A percentile compares a stretch with the other conserved stretches of the same genome.
These are phyloP conservation scores for Drosophila kurseongensis DNA, from an alignment of 1,140 invertebrate species.

Conservation along the genomic window DNA sequence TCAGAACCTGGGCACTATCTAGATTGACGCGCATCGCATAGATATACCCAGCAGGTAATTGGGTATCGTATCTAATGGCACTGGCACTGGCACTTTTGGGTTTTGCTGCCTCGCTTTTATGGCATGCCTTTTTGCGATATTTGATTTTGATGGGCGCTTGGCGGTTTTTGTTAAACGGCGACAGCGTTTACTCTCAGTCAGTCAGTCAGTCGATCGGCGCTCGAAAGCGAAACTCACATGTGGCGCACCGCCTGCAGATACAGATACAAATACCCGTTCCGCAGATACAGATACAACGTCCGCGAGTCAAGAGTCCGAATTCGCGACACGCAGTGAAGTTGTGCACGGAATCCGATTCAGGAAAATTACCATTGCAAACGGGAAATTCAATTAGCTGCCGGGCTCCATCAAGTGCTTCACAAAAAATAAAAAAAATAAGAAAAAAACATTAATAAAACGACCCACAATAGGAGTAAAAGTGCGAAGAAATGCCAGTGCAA, in stretches of 20 bases:
- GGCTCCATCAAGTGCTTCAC: slow-evolving; percentile 11
- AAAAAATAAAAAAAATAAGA: neutral
- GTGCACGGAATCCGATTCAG: slow-evolving; percentile 9
- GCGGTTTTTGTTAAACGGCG: slow-evolving; percentile 28
- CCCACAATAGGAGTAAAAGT: slow-evolving; percentile 29
- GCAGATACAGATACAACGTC: slow-evolving; percentile 37
- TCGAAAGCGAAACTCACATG: slow-evolving; percentile 54
- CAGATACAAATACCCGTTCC: slow-evolving; percentile 28
- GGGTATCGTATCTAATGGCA: slow-evolving; percentile 45
- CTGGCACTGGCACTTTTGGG: slow-evolving; percentile 40
- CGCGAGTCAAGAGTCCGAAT: slow-evolving; percentile 28
- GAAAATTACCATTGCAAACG: slow-evolving; percentile 39
- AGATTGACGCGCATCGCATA: slow-evolving; percentile 15
- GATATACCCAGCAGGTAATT: slow-evolving; percentile 17
- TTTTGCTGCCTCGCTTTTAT: slow-evolving; percentile 54
- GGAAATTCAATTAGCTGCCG: slow-evolving; percentile 17
- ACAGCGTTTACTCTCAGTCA: slow-evolving; percentile 53
- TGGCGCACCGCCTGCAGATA: slow-evolving; percentile 51
- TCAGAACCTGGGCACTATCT: slow-evolving; percentile 10
- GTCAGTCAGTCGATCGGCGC: slow-evolving; percentile 39
- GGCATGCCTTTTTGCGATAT: slow-evolving; percentile 61
- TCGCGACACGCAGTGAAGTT: slow-evolving; percentile 42
- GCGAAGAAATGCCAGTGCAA: slow-evolving; percentile 43
- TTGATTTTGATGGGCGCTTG: slow-evolving; percentile 66
- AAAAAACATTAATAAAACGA: too few species aligned